These are phyloP conservation scores for Formica exsecta DNA, from an alignment of 1,140 invertebrate genomes.

Conservation along the genomic window DNA sequence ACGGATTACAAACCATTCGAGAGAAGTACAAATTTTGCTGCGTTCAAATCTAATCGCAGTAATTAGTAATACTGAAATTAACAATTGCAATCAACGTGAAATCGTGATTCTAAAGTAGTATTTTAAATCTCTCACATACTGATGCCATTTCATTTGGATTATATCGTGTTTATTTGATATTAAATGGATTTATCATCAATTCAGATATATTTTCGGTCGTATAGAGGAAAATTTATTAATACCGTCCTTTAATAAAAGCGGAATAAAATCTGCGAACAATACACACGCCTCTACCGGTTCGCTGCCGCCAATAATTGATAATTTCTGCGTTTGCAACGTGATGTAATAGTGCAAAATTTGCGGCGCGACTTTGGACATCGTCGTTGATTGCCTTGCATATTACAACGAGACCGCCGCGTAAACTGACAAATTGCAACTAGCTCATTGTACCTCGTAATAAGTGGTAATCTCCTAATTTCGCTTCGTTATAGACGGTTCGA, in stretches of 20 bases:
- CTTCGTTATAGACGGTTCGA: conserved; percentile 34
- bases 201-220: conserved; percentile 33
- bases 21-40: neutral
- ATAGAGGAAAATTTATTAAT: conserved; percentile 49
- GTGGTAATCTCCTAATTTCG: conserved; percentile 71
- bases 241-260: conserved; percentile 21
- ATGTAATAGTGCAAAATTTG: conserved; percentile 42
- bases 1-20: neutral
- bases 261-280: conserved; percentile 27
- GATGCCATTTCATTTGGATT: conserved; percentile 46
- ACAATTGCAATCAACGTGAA: conserved; percentile 11
- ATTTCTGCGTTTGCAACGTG: conserved; percentile 2
- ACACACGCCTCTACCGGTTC: neutral
- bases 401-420: conserved; percentile 17
- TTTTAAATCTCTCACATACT: conserved; percentile 4
- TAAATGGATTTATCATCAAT: conserved; percentile 48
- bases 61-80: conserved; percentile 36
- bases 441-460: conserved; percentile 60
- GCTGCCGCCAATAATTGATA: conserved; percentile 44
- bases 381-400: conserved; percentile 54
- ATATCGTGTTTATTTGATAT: conserved; percentile 29
- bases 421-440: conserved; percentile 56
- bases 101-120: conserved; percentile 28
- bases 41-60: conserved; percentile 12
- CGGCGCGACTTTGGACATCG: conserved; percentile 36